Conservation (phyloP, 2,888 invertebrate species). For the Acrobasis consociella region DNA sequence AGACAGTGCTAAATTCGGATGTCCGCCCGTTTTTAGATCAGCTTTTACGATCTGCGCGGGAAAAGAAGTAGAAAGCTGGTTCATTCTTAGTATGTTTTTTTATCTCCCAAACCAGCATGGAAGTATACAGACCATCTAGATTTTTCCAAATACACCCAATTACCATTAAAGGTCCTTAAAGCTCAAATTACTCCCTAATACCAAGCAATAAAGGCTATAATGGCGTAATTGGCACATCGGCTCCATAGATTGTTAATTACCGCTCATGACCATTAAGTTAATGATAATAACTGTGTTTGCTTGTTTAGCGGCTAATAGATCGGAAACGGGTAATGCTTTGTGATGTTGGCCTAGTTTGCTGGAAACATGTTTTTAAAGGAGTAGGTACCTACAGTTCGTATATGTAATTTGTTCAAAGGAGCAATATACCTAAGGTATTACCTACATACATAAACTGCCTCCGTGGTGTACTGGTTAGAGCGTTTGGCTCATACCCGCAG, state of each 20-base stretch:
- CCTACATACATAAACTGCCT: too few species aligned
- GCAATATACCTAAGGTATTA: too few species aligned
- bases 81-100: too few species aligned
- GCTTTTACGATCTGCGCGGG: too few species aligned
- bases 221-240: conserved; percentile 16
- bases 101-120: too few species aligned
- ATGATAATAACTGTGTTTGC: conserved; percentile 39
- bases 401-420: too few species aligned
- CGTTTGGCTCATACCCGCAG: too few species aligned
- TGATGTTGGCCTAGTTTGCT: conserved; percentile 18
- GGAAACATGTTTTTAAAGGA: not conserved
- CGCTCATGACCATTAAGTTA: conserved; percentile 32
- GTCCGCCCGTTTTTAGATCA: too few species aligned
- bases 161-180: conserved; percentile 10
- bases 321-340: conserved; percentile 43
- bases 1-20: too few species aligned
- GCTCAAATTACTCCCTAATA: conserved; percentile 7
- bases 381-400: too few species aligned
- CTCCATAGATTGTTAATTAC: conserved; percentile 31
- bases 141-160: not conserved
- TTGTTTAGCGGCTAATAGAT: conserved; percentile 49
- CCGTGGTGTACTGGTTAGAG: too few species aligned
- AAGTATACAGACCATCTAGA: not conserved
- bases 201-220: conserved; percentile 17
- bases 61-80: too few species aligned